Base-by-base conservation (phyloP, 2,797 vertebrate species). In the Euphonia xanthogaster region DNA sequence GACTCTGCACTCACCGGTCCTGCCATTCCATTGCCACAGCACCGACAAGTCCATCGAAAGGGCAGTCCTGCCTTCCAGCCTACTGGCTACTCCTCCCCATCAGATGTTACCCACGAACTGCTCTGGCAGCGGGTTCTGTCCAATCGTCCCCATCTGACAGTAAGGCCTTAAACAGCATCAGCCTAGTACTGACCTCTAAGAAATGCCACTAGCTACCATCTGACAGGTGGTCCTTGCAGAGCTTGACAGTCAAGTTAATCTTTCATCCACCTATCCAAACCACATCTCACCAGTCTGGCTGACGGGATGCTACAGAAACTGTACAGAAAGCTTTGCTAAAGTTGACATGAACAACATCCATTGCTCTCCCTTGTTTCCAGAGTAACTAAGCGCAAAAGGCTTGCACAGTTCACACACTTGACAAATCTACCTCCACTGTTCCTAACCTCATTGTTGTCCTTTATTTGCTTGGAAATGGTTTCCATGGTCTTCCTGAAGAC, bases 61-160 rank as follows among this genome's bases (percentile, higher is more conserved):
- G 35, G 39, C 51, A 86, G 28, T 37, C 9, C 65, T 51, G 54
- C 35, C 47, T 53, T 50, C 51, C 63, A 72, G 78, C 16, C 50
- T 9, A 23, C 24, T 1, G 3, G n/a, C 37, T 39, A 6, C 53
- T 57, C 22, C 66, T 53, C 30, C n/a, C 50, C 14, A n/a, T 10
- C 2, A 33, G 15, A 39, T 7, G n/a, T 1, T 53, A 27, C 12
- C 28, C 31, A 37, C 54, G 55, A 83, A 80, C 17, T 4, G n/a
- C 30, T 10, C 18, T 8, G n/a, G 23, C 61, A 35, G 13, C 0
- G 3, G 7, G 19, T 8, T 62, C 72, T 50, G 42, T 30, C 12
- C 48, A 22, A 1, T 6, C 0, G 0, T 7, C 27, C 57, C 22
- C 2, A 0, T 23, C 19, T 35, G 50, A 44, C 57, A 45, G 12